These are phyloP conservation scores for Caranx ignobilis DNA, from an alignment of 2,113 vertebrate species.

Conservation along the genomic window DNA sequence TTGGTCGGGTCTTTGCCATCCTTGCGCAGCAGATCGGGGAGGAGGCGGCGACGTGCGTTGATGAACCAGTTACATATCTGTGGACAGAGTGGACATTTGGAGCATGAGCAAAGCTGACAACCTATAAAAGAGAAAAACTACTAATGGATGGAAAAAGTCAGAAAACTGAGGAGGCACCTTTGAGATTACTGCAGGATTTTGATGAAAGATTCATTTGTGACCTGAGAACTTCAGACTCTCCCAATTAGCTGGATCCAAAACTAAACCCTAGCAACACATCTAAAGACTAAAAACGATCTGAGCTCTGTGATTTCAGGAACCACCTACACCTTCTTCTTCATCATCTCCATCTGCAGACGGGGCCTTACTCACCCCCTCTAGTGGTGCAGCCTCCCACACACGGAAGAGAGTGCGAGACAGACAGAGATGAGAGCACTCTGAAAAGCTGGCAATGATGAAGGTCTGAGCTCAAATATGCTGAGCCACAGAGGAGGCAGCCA, in stretches of 20 bases:
- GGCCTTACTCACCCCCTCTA: slow-evolving; percentile 59
- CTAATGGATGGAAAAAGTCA: background rate
- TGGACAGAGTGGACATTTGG: slow-evolving; percentile 4
- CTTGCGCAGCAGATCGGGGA: slow-evolving; percentile 94
- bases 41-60: slow-evolving; percentile 93
- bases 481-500: slow-evolving; percentile 72
- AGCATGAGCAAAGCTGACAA: background rate
- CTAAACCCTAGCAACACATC: background rate
- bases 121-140: too few species aligned
- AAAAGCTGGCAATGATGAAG: slow-evolving; percentile 82
- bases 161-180: background rate
- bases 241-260: background rate
- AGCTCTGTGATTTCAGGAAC: slow-evolving; percentile 17
- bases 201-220: background rate
- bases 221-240: background rate
- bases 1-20: slow-evolving; percentile 96
- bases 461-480: slow-evolving; percentile 75
- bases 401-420: slow-evolving; percentile 22
- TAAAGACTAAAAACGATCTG: background rate
- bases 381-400: slow-evolving; percentile 55
- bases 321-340: slow-evolving; percentile 26
- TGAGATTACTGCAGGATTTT: background rate
- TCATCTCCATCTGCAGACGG: background rate
- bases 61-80: slow-evolving; percentile 99
- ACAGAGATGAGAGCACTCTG: slow-evolving; percentile 55